These are phyloP conservation scores for Falcunculus frontatus DNA, from an alignment of 2,113 vertebrate species.

Conservation along the genomic window DNA sequence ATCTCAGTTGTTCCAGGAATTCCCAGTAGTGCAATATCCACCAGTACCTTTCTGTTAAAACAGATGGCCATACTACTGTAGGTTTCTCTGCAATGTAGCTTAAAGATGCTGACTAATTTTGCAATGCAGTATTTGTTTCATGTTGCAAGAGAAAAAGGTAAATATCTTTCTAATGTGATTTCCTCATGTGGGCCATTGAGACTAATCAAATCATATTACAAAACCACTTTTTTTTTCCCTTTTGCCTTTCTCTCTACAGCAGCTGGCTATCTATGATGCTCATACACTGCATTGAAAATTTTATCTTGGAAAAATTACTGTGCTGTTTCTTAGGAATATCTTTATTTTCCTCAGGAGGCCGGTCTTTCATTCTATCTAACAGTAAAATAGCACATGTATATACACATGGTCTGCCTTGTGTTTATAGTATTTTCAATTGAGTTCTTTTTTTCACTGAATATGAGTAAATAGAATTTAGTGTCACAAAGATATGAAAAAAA, in stretches of 20 bases:
- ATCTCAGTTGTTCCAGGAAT: neutral
- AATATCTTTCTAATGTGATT: neutral
- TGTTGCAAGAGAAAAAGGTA: neutral
- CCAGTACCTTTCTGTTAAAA: conserved; percentile 22
- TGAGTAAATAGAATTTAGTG: neutral
- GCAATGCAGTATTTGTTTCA: neutral
- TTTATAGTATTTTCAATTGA: neutral
- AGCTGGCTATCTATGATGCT: neutral
- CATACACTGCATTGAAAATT: neutral
- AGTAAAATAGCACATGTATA: neutral
- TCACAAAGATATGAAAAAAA: neutral
- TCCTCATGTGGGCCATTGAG: neutral
- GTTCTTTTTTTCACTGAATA: neutral
- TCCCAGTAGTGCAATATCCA: neutral
- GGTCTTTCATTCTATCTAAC: neutral
- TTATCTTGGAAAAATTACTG: neutral
- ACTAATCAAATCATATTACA: neutral
- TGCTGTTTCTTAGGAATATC: neutral
- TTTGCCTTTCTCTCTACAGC: neutral
- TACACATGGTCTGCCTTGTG: neutral
- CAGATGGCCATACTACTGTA: neutral
- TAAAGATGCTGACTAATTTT: neutral
- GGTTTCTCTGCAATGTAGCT: neutral
- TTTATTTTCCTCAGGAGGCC: neutral
- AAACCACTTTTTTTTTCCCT: fast-evolving